These are phyloP conservation scores for Drosophila picticornis DNA, from an alignment of 2,888 invertebrate species.

Conservation along the genomic window DNA sequence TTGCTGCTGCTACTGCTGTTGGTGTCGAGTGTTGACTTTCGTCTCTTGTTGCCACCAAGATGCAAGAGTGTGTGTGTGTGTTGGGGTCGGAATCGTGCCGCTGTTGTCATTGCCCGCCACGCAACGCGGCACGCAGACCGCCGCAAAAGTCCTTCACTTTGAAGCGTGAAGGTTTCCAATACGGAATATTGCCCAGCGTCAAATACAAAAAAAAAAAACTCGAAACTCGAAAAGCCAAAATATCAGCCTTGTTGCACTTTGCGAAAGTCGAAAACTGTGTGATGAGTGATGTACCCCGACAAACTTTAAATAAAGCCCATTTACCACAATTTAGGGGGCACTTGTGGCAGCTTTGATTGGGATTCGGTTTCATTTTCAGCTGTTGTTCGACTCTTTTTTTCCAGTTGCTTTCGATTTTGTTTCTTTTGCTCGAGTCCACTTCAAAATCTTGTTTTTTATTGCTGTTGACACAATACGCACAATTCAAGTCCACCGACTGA, in stretches of 20 bases:
- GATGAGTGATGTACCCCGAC: constrained; percentile 11
- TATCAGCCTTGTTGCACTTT: constrained; percentile 45
- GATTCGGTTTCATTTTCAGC: constrained; percentile 66
- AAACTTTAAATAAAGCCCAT: constrained; percentile 69
- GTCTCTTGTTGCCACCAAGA: constrained; percentile 68
- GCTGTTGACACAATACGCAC: constrained; percentile 68
- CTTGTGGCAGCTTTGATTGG: constrained; percentile 56
- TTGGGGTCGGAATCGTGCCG: constrained; percentile 49
- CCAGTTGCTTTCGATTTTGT: constrained; percentile 27
- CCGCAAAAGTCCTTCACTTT: constrained; percentile 77
- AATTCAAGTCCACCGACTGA: constrained; percentile 3
- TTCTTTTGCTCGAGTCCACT: constrained; percentile 37
- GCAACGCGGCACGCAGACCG: constrained; percentile 60
- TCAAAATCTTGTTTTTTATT: constrained; percentile 7
- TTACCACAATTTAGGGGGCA: constrained; percentile 71
- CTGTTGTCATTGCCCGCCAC: constrained; percentile 60
- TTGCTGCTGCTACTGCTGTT: constrained; percentile 13
- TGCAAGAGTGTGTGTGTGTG: constrained; percentile 22
- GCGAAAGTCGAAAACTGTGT: constrained; percentile 49
- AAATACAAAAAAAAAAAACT: constrained; percentile 3
- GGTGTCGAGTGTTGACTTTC: constrained; percentile 81
- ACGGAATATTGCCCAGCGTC: constrained; percentile 12
- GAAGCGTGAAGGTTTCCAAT: constrained; percentile 74
- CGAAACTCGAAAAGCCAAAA: not conserved
- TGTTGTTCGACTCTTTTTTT: constrained; percentile 34